phyloP scores from a whole-genome alignment of 2,888 invertebrate genomes.

The Falcaria lacertinaria region DNA sequence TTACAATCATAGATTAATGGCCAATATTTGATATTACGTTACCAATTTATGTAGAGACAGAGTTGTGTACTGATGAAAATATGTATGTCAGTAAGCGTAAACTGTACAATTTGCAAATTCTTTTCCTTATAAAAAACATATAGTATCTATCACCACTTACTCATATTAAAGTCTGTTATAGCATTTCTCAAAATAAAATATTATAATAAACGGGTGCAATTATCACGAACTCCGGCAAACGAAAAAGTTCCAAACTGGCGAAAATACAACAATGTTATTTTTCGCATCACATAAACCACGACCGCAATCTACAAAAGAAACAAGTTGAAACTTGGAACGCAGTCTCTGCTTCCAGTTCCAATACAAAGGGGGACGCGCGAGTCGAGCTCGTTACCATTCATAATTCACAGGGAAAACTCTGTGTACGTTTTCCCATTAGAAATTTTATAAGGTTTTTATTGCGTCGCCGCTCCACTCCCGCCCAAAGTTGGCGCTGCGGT shows the following conservation, averaged over 20 bases:
- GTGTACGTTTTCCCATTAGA: constrained; percentile 77
- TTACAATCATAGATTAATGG: no score
- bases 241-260: constrained; percentile 30
- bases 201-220: constrained; percentile 14
- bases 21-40: no score
- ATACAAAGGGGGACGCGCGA: constrained; percentile 46
- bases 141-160: no score
- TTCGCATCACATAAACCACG: constrained; percentile 50
- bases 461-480: constrained; percentile 41
- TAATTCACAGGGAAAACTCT: constrained; percentile 74
- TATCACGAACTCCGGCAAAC: constrained; percentile 20
- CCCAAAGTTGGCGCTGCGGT: constrained; percentile 48
- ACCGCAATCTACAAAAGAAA: constrained; percentile 68
- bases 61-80: no score
- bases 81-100: no score
- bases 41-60: no score
- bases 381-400: constrained; percentile 74
- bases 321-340: constrained; percentile 56
- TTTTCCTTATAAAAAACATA: no score
- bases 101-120: no score
- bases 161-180: no score
- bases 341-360: constrained; percentile 24
- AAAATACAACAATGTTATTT: constrained; percentile 62
- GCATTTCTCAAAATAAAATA: constrained; percentile 12
- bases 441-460: constrained; percentile 79